Evolutionary conservation across 2,113 vertebrate species (phyloP), one percentile per base, ranked within the genome.

Genomic region (Aythya baeri): DNA sequence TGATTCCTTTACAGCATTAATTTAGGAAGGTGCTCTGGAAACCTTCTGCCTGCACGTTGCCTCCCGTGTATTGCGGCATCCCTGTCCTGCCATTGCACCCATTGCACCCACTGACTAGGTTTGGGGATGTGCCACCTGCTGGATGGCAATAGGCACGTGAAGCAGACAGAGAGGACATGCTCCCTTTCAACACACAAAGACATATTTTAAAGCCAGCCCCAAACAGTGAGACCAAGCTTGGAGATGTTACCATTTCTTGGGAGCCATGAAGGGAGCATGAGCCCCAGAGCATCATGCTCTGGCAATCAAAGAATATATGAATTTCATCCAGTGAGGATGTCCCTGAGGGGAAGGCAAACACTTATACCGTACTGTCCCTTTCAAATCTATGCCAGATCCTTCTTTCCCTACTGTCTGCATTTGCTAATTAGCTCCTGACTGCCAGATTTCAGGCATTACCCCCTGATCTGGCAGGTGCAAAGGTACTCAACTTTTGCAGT

Each of bases 21-120:
- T 36, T 62, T 44, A 5, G 11, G 78, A 43, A 58, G 12, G 32
- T 25, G 74, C 1, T 6, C 46, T n/a, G 29, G 38, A 23, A 55
- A 49, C 2, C 36, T 55, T 23, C n/a, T 44, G 67, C 38, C 26
- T 41, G 25, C 6, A 11, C 18, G 62, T 38, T 65, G 62, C 46
- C 41, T 77, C 49, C 13, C 25, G 5, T 13, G 7, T 38, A 4
- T 4, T 0, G 0, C 10, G 71, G 27, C 32, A 36, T 36, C 54
- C 41, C 55, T 2, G 6, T 5, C 17, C 44, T 0, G 0, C 3
- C 17, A 13, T 91, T 21, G 55, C 61, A 21, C 46, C 16, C 11
- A 25, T 41, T 5, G 11, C 5, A 29, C 26, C 26, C 36, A 29
- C 26, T 41, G 26, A 38, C 36, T 29, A 38, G 26, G 62, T 41